Percentiles rank a stretch among this genome's conserved stretches.
Evolutionary conservation across 1,140 invertebrate species (phyloP).

Genomic region (Macrocentrus cingulum): DNA sequence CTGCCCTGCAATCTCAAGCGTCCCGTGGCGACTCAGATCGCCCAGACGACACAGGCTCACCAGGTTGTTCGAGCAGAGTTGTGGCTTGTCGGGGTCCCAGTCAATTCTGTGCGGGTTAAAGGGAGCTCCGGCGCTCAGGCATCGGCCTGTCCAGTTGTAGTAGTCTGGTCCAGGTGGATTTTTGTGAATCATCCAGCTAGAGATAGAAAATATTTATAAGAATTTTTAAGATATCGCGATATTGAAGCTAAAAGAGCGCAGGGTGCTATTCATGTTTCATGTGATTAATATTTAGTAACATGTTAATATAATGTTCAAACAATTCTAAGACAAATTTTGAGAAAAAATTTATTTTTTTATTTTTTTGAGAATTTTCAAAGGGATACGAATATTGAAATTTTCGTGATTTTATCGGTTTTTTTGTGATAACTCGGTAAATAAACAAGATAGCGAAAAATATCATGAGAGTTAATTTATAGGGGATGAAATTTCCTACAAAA

Average conservation of each 20-base stretch:
- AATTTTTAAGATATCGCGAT: no score
- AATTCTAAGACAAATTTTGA: background rate
- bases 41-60: slow-evolving; percentile 68
- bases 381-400: slow-evolving; percentile 2
- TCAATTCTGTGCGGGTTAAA: no score
- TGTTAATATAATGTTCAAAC: slow-evolving; percentile 2
- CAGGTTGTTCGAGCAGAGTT: slow-evolving; percentile 60
- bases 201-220: slow-evolving; percentile 16
- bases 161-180: slow-evolving; percentile 77
- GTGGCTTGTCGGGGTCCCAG: slow-evolving; percentile 47
- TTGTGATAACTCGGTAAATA: no score
- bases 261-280: no score
- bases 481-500: no score
- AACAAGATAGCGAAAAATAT: no score
- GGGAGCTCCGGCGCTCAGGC: slow-evolving; percentile 75
- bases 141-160: slow-evolving; percentile 86
- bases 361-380: no score
- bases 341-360: no score
- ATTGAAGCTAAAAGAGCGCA: no score
- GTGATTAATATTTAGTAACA: no score
- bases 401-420: no score
- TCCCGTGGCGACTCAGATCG: slow-evolving; percentile 72
- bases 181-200: slow-evolving; percentile 66
- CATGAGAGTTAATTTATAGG: no score
- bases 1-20: slow-evolving; percentile 72